Evolutionary conservation across 2,888 invertebrate genomes (phyloP).

Genomic region (Agrochola circellaris): DNA sequence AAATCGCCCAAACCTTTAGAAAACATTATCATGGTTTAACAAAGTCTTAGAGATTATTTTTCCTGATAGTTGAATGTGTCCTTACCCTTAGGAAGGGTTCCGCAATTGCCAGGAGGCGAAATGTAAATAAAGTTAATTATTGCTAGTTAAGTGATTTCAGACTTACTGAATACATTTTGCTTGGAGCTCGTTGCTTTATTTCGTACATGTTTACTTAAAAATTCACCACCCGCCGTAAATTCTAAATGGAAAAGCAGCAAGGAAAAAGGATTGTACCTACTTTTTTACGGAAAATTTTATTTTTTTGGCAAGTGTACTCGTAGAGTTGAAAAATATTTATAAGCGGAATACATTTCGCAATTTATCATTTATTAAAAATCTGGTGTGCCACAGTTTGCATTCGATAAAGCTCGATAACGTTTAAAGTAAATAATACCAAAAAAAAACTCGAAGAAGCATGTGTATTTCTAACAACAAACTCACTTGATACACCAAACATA

Average conservation of each 20-base stretch:
- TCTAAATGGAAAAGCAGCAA: slow-evolving; percentile 57
- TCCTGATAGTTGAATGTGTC: slow-evolving; percentile 58
- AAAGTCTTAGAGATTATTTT: background rate
- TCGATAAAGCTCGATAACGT: background rate
- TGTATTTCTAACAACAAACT: background rate
- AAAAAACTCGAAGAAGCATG: background rate
- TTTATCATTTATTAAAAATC: background rate
- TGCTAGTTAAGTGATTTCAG: slow-evolving; percentile 86
- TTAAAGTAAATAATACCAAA: too few relatives aligned
- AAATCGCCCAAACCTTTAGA: too few relatives aligned
- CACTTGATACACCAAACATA: background rate
- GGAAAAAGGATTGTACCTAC: slow-evolving; percentile 1
- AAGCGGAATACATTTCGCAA: background rate
- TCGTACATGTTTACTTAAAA: slow-evolving; percentile 65
- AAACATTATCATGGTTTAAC: background rate
- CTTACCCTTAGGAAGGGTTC: slow-evolving; percentile 72
- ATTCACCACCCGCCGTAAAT: slow-evolving; percentile 65
- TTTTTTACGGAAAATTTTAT: background rate
- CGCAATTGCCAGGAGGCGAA: slow-evolving; percentile 75
- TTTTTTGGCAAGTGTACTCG: background rate
- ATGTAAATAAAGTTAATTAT: slow-evolving; percentile 88
- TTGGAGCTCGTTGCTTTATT: slow-evolving; percentile 56
- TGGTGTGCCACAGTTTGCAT: background rate
- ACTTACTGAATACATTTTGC: slow-evolving; percentile 76
- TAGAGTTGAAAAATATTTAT: background rate